Base-by-base conservation (phyloP, 2,888 invertebrate genomes). In the Mythimna albipuncta region DNA sequence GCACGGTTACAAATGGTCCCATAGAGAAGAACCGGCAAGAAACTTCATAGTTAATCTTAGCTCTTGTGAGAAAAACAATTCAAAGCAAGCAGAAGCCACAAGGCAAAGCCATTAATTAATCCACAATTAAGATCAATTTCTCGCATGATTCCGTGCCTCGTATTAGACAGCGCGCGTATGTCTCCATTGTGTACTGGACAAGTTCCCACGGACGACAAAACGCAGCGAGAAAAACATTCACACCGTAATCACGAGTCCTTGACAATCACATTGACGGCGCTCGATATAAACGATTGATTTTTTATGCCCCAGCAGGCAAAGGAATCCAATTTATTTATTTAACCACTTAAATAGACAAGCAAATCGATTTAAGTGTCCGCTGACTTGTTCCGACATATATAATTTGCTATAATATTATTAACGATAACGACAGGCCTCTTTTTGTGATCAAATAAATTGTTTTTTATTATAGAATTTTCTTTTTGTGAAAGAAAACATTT, bases 211-310 rank as follows among this genome's bases (percentile, higher is more conserved):
- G 76, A 70, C 79, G 69, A 80, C 81, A 82, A 81, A 79, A 71
- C 74, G 54, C 61, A 41, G 54, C 63, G 79, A 86, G 83, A 89
- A 89, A 90, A 90, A 90, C 88, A 79, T 75, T 77, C 72, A 66
- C 70, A 57, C 65, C 73, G 79, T 87, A 90, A 90, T 89, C 87
- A 82, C 70, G 63, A 83, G 88, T 89, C 89, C 89, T 89, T 88
- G 87, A 86, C 90, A 90, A 87, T 89, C 89, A 89, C 88, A 86
- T 85, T 87, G 89, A 84, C 81, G 74, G 81, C 80, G 72, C 72
- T 79, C 79, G 79, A 86, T 79, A 82, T 85, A 82, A 82, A 82
- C 79, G 73, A 82, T 83, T 85, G 70, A 75, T 79, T 87, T 87
- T 84, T 82, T 87, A 79, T 75, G 26, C 57, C 13, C 47, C 47